phyloP scores from a whole-genome alignment of 23 tunicate species.

The Diplosoma virens region DNA sequence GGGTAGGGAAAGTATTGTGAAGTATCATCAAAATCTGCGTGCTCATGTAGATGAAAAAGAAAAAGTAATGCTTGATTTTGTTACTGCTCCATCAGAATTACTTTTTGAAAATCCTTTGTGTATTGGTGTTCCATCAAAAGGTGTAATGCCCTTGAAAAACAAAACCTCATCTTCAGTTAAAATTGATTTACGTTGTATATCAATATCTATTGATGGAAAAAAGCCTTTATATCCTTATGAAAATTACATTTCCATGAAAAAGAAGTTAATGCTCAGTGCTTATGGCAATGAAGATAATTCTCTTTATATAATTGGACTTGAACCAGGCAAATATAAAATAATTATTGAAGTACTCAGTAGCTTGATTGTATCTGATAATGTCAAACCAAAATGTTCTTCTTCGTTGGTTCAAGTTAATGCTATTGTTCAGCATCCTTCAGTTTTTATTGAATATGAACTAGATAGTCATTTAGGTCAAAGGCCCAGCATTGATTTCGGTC shows the following conservation, averaged over 20 bases:
- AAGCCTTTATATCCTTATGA: neutral
- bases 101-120: constrained; percentile 36
- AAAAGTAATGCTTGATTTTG: neutral
- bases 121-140: constrained; percentile 34
- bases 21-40: constrained; percentile 61
- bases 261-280: constrained; percentile 63
- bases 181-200: constrained; percentile 31
- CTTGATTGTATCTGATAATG: no score
- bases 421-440: no score
- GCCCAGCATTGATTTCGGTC: constrained; percentile 48
- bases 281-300: constrained; percentile 47
- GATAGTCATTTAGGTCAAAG: neutral
- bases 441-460: no score
- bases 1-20: constrained; percentile 88
- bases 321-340: constrained; percentile 32
- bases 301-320: constrained; percentile 33
- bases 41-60: constrained; percentile 23
- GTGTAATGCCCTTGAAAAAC: constrained; percentile 40
- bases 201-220: constrained; percentile 13
- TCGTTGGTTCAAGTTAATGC: no score
- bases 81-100: constrained; percentile 31
- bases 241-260: constrained; percentile 34
- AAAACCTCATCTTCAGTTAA: constrained; percentile 56
- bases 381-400: no score
- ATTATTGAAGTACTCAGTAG: constrained; percentile 45